Percentiles rank a stretch among this genome's conserved stretches.
Conservation (phyloP, 2,797 vertebrate species). For the Malacoraja senta region DNA sequence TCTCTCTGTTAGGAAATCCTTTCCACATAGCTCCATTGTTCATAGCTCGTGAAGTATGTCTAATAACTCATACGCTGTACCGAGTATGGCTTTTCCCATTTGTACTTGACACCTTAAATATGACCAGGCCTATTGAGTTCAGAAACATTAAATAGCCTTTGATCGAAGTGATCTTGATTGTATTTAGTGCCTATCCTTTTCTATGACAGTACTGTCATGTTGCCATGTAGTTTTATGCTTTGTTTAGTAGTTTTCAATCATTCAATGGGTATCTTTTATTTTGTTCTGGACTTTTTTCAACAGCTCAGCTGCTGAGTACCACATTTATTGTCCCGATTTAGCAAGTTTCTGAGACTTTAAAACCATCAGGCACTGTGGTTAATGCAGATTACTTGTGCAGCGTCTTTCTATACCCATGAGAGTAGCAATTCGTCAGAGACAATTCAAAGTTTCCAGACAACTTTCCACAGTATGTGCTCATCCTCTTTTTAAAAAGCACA, state of each 20-base stretch:
- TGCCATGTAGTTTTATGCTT: background rate
- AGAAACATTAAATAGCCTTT: constrained; percentile 1
- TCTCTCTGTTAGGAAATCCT: too few relatives aligned
- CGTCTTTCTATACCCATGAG: background rate
- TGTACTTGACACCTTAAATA: constrained; percentile 5
- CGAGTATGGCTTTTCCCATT: background rate
- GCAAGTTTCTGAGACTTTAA: background rate
- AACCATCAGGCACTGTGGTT: background rate
- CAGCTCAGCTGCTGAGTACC: background rate
- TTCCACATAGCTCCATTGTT: background rate
- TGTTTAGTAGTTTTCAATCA: background rate
- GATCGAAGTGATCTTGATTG: background rate
- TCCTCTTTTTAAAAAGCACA: background rate
- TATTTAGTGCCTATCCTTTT: background rate
- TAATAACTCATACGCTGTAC: background rate
- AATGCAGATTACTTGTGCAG: background rate
- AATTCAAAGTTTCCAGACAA: background rate
- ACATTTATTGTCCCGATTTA: background rate
- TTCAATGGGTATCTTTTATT: background rate
- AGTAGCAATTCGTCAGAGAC: background rate
- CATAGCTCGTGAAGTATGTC: background rate
- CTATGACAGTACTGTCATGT: background rate
- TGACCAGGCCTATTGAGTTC: background rate
- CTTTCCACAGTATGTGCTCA: background rate
- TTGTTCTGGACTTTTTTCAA: background rate